These are phyloP conservation scores for Magallana ariakensis DNA, from an alignment of 1,140 invertebrate genomes.

Conservation along the genomic window DNA sequence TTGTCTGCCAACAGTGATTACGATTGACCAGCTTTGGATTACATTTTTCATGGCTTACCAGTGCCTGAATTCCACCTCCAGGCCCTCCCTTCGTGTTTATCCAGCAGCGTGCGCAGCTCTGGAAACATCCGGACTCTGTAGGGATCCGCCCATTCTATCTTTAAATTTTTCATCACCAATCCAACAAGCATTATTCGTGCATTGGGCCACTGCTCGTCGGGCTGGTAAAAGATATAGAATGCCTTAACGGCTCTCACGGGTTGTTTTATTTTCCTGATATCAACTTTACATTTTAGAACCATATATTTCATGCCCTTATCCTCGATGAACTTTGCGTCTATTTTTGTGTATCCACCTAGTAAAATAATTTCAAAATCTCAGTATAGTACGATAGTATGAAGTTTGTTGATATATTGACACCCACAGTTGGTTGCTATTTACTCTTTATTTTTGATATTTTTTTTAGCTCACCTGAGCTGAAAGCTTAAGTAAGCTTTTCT, in stretches of 20 bases:
- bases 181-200: neutral
- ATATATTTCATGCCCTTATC: neutral
- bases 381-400: too few relatives aligned
- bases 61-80: neutral
- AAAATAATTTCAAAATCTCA: neutral
- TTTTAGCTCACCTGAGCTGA: too few relatives aligned
- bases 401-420: too few relatives aligned
- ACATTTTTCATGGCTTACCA: neutral
- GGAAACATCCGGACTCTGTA: slow-evolving; percentile 19
- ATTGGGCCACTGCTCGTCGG: neutral
- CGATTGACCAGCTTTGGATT: too few relatives aligned
- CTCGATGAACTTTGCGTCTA: neutral
- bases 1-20: too few relatives aligned
- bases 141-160: neutral
- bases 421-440: too few relatives aligned
- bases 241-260: neutral
- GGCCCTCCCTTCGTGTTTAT: neutral
- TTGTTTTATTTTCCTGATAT: neutral
- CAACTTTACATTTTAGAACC: neutral
- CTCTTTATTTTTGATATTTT: too few relatives aligned
- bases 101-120: neutral
- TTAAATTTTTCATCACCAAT: neutral
- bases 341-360: neutral
- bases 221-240: slow-evolving; percentile 4
- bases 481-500: too few relatives aligned